phyloP scores from a whole-genome alignment of 2,113 vertebrate species.

The Talpa occidentalis region DNA sequence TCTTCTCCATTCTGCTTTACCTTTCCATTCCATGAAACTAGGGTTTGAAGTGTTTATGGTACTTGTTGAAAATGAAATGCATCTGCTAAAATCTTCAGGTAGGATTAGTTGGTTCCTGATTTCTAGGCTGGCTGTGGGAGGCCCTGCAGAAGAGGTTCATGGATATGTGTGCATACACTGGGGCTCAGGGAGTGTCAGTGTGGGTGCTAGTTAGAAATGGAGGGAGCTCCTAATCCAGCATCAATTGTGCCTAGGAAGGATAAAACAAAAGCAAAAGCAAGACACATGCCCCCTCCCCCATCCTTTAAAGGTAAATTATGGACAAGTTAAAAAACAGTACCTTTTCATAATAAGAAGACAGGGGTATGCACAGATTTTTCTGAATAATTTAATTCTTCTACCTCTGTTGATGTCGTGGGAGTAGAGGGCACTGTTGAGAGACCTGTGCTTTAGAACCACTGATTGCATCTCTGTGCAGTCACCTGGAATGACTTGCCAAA shows the following conservation, averaged over 20 bases:
- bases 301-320: not conserved
- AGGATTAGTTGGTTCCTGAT: not conserved
- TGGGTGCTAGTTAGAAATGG: fast-evolving
- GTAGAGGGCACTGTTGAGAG: not conserved
- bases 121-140: not conserved
- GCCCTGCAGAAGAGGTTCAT: not conserved
- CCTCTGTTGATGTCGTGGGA: not conserved
- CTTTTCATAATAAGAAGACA: not conserved
- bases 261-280: not conserved
- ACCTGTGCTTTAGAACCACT: not conserved
- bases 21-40: not conserved
- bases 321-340: not conserved
- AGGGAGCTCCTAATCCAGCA: not conserved
- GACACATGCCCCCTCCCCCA: not conserved
- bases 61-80: not conserved
- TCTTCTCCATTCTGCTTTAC: not conserved
- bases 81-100: not conserved
- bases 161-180: too few species aligned
- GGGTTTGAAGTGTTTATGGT: not conserved
- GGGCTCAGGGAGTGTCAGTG: not conserved
- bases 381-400: too few species aligned
- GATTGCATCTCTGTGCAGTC: not conserved
- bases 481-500: not conserved
- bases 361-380: too few species aligned
- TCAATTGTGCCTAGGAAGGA: not conserved